phyloP scores from a whole-genome alignment of 1,140 invertebrate species.

The Drosophila kikkawai region DNA sequence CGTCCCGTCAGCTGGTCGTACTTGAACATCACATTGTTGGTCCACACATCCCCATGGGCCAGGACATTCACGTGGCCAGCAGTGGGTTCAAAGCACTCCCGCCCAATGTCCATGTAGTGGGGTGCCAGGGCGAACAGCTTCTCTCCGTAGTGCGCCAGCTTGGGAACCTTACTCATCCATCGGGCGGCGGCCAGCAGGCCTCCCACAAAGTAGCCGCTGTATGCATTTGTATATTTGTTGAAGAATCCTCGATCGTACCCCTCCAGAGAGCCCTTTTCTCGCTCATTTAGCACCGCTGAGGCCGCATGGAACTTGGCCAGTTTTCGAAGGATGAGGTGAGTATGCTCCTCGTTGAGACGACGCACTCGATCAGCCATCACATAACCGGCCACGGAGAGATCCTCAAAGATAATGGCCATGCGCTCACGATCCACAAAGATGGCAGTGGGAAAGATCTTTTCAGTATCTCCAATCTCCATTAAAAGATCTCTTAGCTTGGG shows the following conservation, averaged over 20 bases:
- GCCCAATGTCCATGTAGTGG: slow-evolving; percentile 76
- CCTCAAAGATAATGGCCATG: slow-evolving; percentile 77
- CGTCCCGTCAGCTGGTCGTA: slow-evolving; percentile 85
- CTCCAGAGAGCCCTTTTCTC: slow-evolving; percentile 55
- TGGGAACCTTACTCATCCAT: slow-evolving; percentile 65
- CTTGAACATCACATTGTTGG: slow-evolving; percentile 89
- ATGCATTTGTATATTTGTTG: slow-evolving; percentile 73
- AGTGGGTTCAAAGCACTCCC: slow-evolving; percentile 68
- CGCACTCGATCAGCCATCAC: slow-evolving; percentile 86
- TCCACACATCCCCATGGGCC: slow-evolving; percentile 89
- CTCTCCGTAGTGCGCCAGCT: slow-evolving; percentile 53
- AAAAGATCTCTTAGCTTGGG: slow-evolving; percentile 71
- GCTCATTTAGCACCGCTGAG: slow-evolving; percentile 82
- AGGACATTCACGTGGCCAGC: slow-evolving; percentile 87
- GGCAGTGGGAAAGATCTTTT: slow-evolving; percentile 68
- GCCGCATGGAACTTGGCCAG: slow-evolving; percentile 87
- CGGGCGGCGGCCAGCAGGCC: slow-evolving; percentile 60
- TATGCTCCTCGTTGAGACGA: slow-evolving; percentile 87
- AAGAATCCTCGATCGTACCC: slow-evolving; percentile 78
- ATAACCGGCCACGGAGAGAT: slow-evolving; percentile 60
- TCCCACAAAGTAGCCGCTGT: slow-evolving; percentile 75
- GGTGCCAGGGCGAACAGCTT: slow-evolving; percentile 73
- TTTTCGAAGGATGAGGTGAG: slow-evolving; percentile 86
- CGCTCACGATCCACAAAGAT: slow-evolving; percentile 71
- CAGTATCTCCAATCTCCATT: slow-evolving; percentile 58